Conservation (phyloP, 2,113 vertebrate genomes). For the Nannospalax galili region DNA sequence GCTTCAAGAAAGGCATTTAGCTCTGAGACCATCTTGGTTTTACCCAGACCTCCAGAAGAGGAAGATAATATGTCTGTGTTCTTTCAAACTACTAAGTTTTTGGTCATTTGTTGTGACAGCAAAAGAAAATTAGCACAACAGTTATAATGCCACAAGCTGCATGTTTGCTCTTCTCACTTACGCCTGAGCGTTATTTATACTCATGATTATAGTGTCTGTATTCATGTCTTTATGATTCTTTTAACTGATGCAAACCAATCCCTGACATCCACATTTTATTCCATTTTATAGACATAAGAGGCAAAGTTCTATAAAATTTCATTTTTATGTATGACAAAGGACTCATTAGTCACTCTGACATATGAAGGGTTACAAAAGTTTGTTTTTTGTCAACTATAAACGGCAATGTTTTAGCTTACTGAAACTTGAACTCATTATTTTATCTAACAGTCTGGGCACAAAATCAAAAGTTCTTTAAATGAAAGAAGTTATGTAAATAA, state of each 20-base stretch:
- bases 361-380: constrained; percentile 48
- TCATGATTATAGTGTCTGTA: constrained; percentile 18
- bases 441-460: constrained; percentile 1
- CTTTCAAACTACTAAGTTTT: not conserved
- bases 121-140: not conserved
- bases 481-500: constrained; percentile 54
- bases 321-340: constrained; percentile 43
- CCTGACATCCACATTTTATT: not conserved
- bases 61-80: not conserved
- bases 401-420: constrained; percentile 54
- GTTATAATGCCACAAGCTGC: not conserved
- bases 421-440: constrained; percentile 66
- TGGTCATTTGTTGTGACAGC: constrained; percentile 3
- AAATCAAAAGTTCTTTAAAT: constrained; percentile 47
- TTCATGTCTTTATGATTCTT: not conserved
- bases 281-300: constrained; percentile 9
- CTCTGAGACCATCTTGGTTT: not conserved
- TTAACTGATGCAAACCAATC: not conserved
- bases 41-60: not conserved
- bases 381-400: constrained; percentile 62
- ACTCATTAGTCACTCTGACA: constrained; percentile 51
- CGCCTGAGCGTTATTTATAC: constrained; percentile 33
- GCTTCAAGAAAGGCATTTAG: not conserved
- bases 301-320: constrained; percentile 56
- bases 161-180: not conserved